phyloP scores from a whole-genome alignment of 2,888 invertebrate species.

The Tipula lateralis region DNA sequence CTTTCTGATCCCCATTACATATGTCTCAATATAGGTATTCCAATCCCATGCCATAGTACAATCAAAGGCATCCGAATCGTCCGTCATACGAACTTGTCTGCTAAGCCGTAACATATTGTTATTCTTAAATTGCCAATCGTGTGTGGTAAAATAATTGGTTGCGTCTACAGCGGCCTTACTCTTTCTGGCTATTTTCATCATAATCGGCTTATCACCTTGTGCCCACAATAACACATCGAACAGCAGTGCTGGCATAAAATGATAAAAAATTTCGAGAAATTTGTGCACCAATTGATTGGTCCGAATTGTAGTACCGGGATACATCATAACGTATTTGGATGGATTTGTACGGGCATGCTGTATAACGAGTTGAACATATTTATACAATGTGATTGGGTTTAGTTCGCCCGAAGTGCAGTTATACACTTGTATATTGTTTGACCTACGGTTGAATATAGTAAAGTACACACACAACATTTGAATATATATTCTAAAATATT shows the following conservation, averaged over 20 bases:
- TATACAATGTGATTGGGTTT: constrained; percentile 81
- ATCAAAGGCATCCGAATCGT: constrained; percentile 58
- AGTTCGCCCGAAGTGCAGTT: constrained; percentile 87
- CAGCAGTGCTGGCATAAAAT: constrained; percentile 78
- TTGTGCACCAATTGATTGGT: constrained; percentile 69
- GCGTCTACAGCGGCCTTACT: constrained; percentile 72
- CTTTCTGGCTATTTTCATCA: constrained; percentile 77
- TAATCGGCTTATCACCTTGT: constrained; percentile 77
- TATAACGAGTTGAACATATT: constrained; percentile 66
- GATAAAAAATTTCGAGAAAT: constrained; percentile 68
- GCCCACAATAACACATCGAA: constrained; percentile 69
- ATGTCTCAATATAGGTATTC: constrained; percentile 73
- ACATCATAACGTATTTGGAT: constrained; percentile 79
- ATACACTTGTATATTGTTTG: constrained; percentile 64
- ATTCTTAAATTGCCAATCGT: constrained; percentile 76
- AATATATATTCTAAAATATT: neutral
- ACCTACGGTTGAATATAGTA: constrained; percentile 38
- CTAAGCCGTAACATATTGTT: constrained; percentile 58
- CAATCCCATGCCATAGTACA: constrained; percentile 68
- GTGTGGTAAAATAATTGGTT: constrained; percentile 73
- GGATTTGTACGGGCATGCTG: constrained; percentile 75
- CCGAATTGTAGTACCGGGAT: constrained; percentile 72
- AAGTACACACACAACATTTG: neutral
- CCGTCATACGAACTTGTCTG: constrained; percentile 51
- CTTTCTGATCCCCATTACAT: constrained; percentile 76